Percentiles rank a stretch among this genome's conserved stretches.
Conservation (phyloP, 2,888 invertebrate genomes). For the Drosophila trichaetosa region DNA sequence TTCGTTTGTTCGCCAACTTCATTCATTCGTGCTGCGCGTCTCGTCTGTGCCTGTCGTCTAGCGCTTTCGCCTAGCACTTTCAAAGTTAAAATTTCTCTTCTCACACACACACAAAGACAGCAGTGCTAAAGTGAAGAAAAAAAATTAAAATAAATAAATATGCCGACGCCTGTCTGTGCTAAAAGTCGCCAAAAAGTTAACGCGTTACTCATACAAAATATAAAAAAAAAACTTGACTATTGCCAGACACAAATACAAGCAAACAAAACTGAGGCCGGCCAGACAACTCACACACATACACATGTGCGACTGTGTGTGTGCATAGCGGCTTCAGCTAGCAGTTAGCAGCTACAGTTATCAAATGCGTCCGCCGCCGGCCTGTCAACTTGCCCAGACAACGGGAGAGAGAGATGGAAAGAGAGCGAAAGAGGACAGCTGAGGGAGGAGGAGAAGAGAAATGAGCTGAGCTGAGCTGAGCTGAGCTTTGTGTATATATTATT, state of each 20-base stretch:
- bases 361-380: slow-evolving; percentile 64
- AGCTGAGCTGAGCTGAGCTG: slow-evolving; percentile 1
- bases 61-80: slow-evolving; percentile 23
- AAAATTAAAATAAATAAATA: slow-evolving; percentile 39
- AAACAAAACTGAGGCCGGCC: slow-evolving; percentile 44
- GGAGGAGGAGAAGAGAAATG: slow-evolving; percentile 6
- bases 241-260: slow-evolving; percentile 33
- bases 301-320: not conserved
- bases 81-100: slow-evolving; percentile 23
- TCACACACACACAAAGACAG: slow-evolving; percentile 49
- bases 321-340: slow-evolving; percentile 46
- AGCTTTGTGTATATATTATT: slow-evolving; percentile 42
- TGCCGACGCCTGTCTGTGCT: slow-evolving; percentile 55
- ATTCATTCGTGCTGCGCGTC: slow-evolving; percentile 81
- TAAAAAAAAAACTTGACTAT: slow-evolving; percentile 56
- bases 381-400: slow-evolving; percentile 62
- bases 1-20: slow-evolving; percentile 67
- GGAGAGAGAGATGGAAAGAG: slow-evolving; percentile 2
- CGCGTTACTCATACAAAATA: slow-evolving; percentile 63
- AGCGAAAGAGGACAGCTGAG: not conserved
- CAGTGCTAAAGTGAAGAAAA: slow-evolving; percentile 52
- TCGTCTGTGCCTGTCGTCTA: slow-evolving; percentile 72
- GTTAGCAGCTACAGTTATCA: slow-evolving; percentile 73
- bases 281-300: slow-evolving; percentile 47
- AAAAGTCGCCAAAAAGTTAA: slow-evolving; percentile 55